Evolutionary conservation across 2,113 vertebrate genomes (phyloP).

Genomic region (Loxodonta africana): DNA sequence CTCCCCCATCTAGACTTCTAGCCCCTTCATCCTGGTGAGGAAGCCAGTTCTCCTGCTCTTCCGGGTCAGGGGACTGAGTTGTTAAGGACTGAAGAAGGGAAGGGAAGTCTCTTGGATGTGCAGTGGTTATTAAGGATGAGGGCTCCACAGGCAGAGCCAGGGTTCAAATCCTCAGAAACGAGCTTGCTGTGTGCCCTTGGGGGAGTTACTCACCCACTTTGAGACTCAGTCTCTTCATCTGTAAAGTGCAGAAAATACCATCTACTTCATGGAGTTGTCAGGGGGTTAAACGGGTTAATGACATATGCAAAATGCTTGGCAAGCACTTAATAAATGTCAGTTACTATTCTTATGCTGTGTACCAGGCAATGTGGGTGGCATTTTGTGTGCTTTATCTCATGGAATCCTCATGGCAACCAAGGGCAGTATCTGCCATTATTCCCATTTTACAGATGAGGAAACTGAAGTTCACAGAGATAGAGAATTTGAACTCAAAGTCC

Average conservation of each 20-base stretch:
- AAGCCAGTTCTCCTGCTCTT: too few relatives aligned
- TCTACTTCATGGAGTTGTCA: background rate
- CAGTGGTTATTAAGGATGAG: background rate
- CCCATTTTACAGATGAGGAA: background rate
- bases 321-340: background rate
- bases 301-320: background rate
- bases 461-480: background rate
- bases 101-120: background rate
- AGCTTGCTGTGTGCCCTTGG: background rate
- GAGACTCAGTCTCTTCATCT: background rate
- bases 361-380: background rate
- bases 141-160: background rate
- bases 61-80: background rate
- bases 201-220: background rate
- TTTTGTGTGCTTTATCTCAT: background rate
- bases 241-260: background rate
- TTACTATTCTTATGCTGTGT: background rate
- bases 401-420: background rate
- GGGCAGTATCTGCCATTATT: background rate
- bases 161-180: background rate
- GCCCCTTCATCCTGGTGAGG: background rate
- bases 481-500: conserved; percentile 18
- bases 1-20: background rate
- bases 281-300: background rate
- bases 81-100: background rate